A percentile compares a stretch with the other conserved stretches of the same genome.
Evolutionary conservation across 2,888 invertebrate species (phyloP).

Genomic region (Synergus umbraculus): DNA sequence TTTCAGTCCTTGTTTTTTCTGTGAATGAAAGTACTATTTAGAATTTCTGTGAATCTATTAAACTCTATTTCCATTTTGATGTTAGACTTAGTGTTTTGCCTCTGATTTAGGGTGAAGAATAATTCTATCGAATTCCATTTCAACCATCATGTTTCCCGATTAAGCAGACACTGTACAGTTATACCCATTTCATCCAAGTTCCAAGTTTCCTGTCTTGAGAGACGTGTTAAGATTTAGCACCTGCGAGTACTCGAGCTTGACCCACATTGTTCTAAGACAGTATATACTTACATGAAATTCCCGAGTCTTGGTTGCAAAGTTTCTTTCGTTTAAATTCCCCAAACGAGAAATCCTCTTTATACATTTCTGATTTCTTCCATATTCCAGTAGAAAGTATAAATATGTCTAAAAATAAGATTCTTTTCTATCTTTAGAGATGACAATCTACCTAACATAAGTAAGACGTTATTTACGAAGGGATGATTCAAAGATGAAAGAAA

Average conservation of each 20-base stretch:
- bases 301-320: neutral
- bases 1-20: no score
- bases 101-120: neutral
- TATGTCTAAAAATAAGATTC: neutral
- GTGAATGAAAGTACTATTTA: no score
- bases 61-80: no score
- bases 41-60: no score
- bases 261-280: slow-evolving; percentile 52
- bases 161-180: neutral
- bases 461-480: neutral
- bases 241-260: slow-evolving; percentile 53
- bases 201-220: slow-evolving; percentile 38
- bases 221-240: slow-evolving; percentile 56
- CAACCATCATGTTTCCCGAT: slow-evolving; percentile 16
- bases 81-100: neutral
- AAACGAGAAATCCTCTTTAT: slow-evolving; percentile 6
- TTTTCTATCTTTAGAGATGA: neutral
- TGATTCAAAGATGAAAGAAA: neutral
- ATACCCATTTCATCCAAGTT: slow-evolving; percentile 25
- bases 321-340: slow-evolving; percentile 12
- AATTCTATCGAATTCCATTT: slow-evolving; percentile 6
- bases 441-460: neutral
- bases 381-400: neutral
- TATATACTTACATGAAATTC: slow-evolving; percentile 32
- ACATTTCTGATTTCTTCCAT: neutral